phyloP scores from a whole-genome alignment of 2,888 invertebrate genomes.

The Drosophila koepferae region DNA sequence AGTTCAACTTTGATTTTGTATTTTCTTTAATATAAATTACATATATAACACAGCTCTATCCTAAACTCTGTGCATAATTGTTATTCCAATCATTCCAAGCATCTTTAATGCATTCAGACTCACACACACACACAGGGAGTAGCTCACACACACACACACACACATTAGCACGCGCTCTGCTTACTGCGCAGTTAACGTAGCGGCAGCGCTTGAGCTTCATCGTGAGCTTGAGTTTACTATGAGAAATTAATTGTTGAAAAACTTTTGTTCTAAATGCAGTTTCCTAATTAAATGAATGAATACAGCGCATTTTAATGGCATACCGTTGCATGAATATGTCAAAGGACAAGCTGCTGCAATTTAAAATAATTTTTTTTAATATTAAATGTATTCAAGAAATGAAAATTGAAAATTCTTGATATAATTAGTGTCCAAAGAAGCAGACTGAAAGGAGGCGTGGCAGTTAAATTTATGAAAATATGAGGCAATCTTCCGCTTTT shows the following conservation, averaged over 20 bases:
- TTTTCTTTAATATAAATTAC: too few species aligned
- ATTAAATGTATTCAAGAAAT: too few species aligned
- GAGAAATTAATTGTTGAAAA: background rate
- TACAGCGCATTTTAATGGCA: background rate
- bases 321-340: background rate
- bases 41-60: too few species aligned
- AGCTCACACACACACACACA: background rate
- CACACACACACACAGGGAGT: background rate
- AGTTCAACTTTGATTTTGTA: too few species aligned
- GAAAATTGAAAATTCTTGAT: background rate
- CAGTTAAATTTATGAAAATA: too few species aligned
- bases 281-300: background rate
- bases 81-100: too few species aligned
- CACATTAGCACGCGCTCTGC: background rate
- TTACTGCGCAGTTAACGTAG: background rate
- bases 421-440: too few species aligned
- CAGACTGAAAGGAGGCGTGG: background rate
- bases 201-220: background rate
- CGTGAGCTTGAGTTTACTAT: background rate
- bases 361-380: too few species aligned
- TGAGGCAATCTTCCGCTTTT: background rate
- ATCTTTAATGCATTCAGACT: too few species aligned
- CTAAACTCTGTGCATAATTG: too few species aligned
- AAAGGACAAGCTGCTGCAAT: background rate
- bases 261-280: background rate